Evolutionary conservation across 2,113 vertebrate species (phyloP).

Genomic region (Stegostoma tigrinum): DNA sequence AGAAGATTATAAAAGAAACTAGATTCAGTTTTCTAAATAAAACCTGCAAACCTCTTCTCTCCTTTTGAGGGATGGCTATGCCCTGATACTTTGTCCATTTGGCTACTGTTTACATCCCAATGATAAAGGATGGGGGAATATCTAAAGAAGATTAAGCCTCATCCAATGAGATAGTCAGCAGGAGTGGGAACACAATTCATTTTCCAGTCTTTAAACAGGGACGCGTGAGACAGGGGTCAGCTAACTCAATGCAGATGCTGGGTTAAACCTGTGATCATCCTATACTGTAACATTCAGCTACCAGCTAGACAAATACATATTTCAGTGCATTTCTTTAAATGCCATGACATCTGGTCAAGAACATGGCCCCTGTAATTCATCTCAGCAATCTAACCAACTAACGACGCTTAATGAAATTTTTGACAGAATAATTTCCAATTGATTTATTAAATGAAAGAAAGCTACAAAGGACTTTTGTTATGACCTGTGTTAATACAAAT

Average conservation of each 20-base stretch:
- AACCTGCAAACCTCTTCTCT: neutral
- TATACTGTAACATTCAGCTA: neutral
- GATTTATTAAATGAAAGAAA: neutral
- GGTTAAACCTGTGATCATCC: neutral
- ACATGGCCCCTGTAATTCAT: neutral
- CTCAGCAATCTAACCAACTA: neutral
- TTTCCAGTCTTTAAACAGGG: neutral
- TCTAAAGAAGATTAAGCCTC: neutral
- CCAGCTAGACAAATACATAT: neutral
- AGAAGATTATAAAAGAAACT: neutral
- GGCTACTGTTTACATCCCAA: neutral
- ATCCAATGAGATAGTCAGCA: neutral
- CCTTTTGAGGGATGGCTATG: neutral
- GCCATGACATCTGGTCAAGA: neutral
- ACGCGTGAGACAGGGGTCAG: neutral
- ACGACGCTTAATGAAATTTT: neutral
- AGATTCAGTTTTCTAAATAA: neutral
- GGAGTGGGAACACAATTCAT: neutral
- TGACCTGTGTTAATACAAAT: neutral
- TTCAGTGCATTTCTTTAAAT: neutral
- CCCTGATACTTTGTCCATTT: neutral
- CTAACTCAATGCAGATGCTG: neutral
- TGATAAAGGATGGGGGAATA: no score
- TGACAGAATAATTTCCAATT: neutral
- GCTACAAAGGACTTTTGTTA: neutral